Base-by-base conservation (phyloP, 2,113 vertebrate species). In the Sprattus sprattus region DNA sequence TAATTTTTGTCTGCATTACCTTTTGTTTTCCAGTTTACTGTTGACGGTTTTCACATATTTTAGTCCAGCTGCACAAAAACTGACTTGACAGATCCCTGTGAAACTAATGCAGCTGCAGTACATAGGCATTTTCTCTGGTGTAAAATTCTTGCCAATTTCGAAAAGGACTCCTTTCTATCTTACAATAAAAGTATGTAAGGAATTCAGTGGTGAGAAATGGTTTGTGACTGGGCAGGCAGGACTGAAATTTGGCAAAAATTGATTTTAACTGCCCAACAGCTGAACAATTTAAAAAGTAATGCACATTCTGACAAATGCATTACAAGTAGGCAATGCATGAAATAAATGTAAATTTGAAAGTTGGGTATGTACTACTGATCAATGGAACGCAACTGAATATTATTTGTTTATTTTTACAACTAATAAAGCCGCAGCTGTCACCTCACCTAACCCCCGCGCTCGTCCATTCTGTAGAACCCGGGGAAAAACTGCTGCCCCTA, bases 361-460 rank as follows among this genome's bases (percentile, higher is more conserved):
- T 78, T 78, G 11, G 3, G 39, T 78, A 78, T 44, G 71, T 16
- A 39, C 11, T 0, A 78, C 28, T 18, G 11, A 11, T 78, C 13
- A 78, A 32, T 78, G 28, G 11, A 78, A 78, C 28, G 71, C 28
- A 32, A 78, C 10, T 78, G 71, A 78, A 78, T 16, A 39, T 64
- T 78, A 78, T 78, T 78, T 78, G 71, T 78, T 78, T 78, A 78
- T 78, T 78, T 78, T 78, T 78, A 39, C 71, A 78, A 78, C 71
- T 78, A 78, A 78, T 78, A 32, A 44, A 11, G 15, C 71, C 71
- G 71, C 71, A 78, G 71, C 71, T 85, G 88, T 92, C 90, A 92
- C 92, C 90, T 92, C 88, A 90, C 39, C 20, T 92, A 91, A 93
- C 91, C 90, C 86, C 87, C 81, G n/a, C 67, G 86, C 32, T 71